Percentiles rank a stretch among this genome's conserved stretches.
These are phyloP conservation scores for Drosophila orosa DNA, from an alignment of 1,140 invertebrate genomes.

Conservation along the genomic window DNA sequence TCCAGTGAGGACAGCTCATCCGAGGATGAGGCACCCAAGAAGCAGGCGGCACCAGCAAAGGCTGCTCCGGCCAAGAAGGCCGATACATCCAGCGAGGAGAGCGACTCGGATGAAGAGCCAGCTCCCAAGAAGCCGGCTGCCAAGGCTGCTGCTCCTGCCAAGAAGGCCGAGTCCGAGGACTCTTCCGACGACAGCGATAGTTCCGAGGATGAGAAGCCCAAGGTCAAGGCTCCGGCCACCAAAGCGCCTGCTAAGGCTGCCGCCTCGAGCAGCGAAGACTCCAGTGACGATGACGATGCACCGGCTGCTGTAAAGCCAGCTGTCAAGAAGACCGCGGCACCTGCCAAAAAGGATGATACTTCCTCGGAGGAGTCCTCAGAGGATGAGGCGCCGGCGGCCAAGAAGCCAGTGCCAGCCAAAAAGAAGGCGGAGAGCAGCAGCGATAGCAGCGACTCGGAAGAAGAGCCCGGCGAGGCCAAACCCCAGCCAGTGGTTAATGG, in stretches of 20 bases:
- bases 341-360: conserved; percentile 83
- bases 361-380: conserved; percentile 83
- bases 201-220: conserved; percentile 51
- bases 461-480: conserved; percentile 56
- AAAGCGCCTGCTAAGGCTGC: conserved; percentile 42
- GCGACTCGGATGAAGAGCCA: conserved; percentile 59
- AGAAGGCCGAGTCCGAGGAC: conserved; percentile 55
- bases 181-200: conserved; percentile 67
- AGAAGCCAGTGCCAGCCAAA: conserved; percentile 47
- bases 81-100: conserved; percentile 62
- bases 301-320: conserved; percentile 68
- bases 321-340: conserved; percentile 55
- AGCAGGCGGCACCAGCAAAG: conserved; percentile 51
- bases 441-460: conserved; percentile 53
- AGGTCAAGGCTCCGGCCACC: conserved; percentile 35
- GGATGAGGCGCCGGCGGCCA: conserved; percentile 48
- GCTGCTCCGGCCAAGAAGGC: conserved; percentile 47
- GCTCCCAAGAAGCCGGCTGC: conserved; percentile 48
- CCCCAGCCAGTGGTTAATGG: conserved; percentile 58
- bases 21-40: conserved; percentile 49
- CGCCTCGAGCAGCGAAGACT: conserved; percentile 34
- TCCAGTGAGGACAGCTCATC: conserved; percentile 81
- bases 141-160: conserved; percentile 24
- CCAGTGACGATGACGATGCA: conserved; percentile 72
- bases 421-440: conserved; percentile 70